These are phyloP conservation scores for Rhineura floridana DNA, from an alignment of 2,113 vertebrate genomes.

Conservation along the genomic window DNA sequence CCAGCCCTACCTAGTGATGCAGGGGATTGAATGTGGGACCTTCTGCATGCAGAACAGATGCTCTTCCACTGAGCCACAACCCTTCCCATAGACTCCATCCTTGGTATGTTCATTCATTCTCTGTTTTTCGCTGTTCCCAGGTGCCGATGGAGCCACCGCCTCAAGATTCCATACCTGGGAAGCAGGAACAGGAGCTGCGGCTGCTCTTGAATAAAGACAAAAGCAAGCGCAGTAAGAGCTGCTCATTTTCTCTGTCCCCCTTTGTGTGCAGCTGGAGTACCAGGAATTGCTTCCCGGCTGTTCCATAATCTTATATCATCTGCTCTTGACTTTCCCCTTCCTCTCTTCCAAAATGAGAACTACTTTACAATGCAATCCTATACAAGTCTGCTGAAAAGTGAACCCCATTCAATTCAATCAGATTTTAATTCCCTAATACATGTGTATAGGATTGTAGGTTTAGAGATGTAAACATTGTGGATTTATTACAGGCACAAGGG, in stretches of 20 bases:
- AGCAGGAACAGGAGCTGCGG: conserved; percentile 83
- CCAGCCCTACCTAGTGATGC: no score
- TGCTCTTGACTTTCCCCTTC: background rate
- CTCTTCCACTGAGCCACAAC: background rate
- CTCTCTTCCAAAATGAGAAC: no score
- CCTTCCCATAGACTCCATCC: background rate
- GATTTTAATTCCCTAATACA: background rate
- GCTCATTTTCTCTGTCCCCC: background rate
- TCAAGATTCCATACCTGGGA: conserved; percentile 76
- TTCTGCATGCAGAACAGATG: background rate
- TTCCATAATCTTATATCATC: no score
- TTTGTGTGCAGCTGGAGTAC: no score
- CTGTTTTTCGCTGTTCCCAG: conserved; percentile 58
- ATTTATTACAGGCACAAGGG: background rate
- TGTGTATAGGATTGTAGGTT: background rate
- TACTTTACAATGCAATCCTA: background rate
- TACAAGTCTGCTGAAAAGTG: background rate
- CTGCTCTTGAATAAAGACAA: conserved; percentile 88
- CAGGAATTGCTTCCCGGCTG: background rate
- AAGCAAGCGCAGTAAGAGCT: conserved; percentile 86
- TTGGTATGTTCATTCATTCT: background rate
- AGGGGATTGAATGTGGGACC: no score
- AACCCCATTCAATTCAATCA: background rate
- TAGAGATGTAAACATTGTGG: background rate
- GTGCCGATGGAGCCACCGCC: conserved; percentile 81